These are phyloP conservation scores for Calameuta idolon DNA, from an alignment of 2,888 invertebrate genomes.

Conservation along the genomic window DNA sequence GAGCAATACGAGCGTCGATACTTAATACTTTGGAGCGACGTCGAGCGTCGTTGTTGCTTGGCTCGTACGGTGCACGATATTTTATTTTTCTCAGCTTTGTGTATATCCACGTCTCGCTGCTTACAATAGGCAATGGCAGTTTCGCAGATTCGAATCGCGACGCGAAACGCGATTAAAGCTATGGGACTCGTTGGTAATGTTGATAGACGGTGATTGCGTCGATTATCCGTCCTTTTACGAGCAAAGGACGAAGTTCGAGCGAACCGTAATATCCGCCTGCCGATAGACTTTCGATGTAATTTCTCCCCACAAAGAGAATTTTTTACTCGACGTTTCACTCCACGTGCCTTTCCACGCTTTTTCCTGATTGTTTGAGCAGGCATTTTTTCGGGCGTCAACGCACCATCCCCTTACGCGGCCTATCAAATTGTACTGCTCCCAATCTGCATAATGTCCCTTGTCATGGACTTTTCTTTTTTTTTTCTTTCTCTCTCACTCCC, in stretches of 20 bases:
- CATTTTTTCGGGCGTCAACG: background rate
- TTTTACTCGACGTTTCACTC: slow-evolving; percentile 6
- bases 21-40: background rate
- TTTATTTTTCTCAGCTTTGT: background rate
- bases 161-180: background rate
- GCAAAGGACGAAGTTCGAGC: background rate
- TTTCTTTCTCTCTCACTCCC: background rate
- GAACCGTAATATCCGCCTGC: slow-evolving; percentile 40
- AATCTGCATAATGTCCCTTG: background rate
- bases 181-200: background rate
- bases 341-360: background rate
- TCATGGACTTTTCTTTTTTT: background rate
- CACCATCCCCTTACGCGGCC: background rate
- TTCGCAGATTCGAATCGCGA: background rate
- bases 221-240: background rate
- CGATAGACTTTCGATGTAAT: slow-evolving; percentile 43
- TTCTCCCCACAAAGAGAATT: slow-evolving; percentile 24
- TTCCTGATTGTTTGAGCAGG: background rate
- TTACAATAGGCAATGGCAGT: background rate
- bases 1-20: background rate
- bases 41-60: background rate
- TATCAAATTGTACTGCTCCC: slow-evolving; percentile 3
- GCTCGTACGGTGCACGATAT: background rate
- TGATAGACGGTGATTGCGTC: background rate
- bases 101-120: background rate